These are phyloP conservation scores for Gallinago paraguaiae DNA, from an alignment of 2,113 vertebrate genomes.

Conservation along the genomic window DNA sequence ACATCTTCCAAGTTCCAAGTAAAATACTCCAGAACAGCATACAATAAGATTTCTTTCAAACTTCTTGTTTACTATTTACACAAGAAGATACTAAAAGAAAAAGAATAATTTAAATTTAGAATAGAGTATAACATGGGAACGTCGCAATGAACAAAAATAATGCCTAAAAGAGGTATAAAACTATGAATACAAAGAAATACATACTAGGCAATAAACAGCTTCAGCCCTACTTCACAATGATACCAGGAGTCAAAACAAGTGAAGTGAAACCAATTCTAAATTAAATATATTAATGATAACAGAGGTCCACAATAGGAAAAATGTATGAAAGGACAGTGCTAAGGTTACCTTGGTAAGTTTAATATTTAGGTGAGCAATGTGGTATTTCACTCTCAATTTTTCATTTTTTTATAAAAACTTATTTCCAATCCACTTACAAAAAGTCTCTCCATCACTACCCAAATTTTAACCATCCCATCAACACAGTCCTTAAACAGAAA, in stretches of 20 bases:
- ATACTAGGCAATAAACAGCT: background rate
- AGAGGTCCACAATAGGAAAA: background rate
- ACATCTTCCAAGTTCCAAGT: background rate
- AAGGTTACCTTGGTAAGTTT: background rate
- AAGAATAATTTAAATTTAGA: background rate
- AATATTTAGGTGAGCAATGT: background rate
- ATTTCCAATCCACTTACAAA: background rate
- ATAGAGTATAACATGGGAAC: background rate
- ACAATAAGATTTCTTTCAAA: background rate
- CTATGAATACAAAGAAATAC: background rate
- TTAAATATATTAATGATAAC: background rate
- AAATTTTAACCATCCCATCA: background rate
- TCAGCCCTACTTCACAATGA: background rate
- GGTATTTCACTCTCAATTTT: background rate
- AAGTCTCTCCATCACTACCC: background rate
- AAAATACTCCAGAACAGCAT: background rate
- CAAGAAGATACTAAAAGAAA: background rate
- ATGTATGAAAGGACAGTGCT: background rate
- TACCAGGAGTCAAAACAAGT: background rate
- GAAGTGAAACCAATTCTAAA: background rate
- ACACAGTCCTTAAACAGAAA: background rate
- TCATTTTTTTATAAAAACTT: background rate
- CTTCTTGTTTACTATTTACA: background rate
- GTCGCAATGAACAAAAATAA: background rate
- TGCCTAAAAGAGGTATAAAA: background rate